Conservation (phyloP, 2,797 vertebrate species). For the Phyllotis vaccarum region DNA sequence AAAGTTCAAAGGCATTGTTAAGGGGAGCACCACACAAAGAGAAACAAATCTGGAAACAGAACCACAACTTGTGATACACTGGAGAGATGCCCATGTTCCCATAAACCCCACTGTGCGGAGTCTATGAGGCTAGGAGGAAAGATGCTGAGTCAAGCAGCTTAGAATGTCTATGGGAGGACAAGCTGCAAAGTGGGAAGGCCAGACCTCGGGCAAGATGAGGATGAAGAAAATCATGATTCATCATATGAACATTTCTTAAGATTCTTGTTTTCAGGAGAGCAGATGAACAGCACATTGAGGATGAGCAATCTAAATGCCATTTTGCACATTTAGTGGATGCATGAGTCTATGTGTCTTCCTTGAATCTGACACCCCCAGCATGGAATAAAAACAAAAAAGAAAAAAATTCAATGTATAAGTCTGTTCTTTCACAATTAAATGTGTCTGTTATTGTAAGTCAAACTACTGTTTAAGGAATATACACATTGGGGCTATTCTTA, state of each 20-base stretch:
- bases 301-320: background rate
- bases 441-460: background rate
- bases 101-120: background rate
- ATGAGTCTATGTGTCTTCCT: background rate
- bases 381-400: background rate
- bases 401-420: background rate
- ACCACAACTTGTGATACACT: background rate
- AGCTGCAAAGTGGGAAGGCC: accelerated
- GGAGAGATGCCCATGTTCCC: background rate
- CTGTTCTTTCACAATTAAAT: background rate
- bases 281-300: background rate
- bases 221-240: background rate
- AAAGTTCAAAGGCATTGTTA: conserved; percentile 74
- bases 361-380: background rate
- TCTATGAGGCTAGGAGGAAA: background rate
- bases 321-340: background rate
- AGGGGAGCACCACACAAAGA: background rate
- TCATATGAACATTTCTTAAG: background rate
- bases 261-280: background rate
- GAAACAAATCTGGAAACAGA: background rate
- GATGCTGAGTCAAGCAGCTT: background rate
- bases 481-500: background rate
- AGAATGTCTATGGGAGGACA: background rate
- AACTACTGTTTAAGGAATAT: background rate
- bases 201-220: background rate